phyloP scores from a whole-genome alignment of 2,113 vertebrate species.

The Poeciliopsis turrubarensis region DNA sequence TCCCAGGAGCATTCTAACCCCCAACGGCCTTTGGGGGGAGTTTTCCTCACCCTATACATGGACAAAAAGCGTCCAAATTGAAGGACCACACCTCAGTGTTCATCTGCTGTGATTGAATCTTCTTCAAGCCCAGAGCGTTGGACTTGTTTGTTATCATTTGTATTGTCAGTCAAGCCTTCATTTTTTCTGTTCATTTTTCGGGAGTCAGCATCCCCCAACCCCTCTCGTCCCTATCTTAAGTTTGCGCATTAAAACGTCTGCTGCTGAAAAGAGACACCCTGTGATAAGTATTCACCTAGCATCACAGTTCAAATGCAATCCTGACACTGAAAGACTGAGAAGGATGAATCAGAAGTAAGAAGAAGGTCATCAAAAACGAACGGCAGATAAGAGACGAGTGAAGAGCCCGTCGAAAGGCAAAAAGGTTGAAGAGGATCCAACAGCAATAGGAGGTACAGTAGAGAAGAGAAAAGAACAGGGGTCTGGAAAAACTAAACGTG shows the following conservation, averaged over 20 bases:
- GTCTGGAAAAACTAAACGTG: slow-evolving; percentile 1
- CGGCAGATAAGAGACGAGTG: slow-evolving; percentile 12
- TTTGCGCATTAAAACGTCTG: slow-evolving; percentile 55
- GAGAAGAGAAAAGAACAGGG: background rate
- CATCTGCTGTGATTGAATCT: slow-evolving; percentile 54
- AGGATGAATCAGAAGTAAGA: slow-evolving; percentile 1
- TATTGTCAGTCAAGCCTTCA: slow-evolving; percentile 65
- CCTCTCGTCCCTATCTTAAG: background rate
- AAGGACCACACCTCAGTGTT: slow-evolving; percentile 46
- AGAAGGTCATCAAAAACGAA: slow-evolving; percentile 34
- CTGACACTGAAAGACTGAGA: slow-evolving; percentile 15
- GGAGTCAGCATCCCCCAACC: background rate
- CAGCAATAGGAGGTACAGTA: background rate
- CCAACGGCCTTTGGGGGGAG: background rate
- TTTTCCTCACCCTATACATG: background rate
- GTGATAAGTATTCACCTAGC: slow-evolving; percentile 53
- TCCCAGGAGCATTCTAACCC: background rate
- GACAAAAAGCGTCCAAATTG: background rate
- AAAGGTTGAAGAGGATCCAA: background rate
- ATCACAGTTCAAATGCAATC: background rate
- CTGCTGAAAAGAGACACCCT: slow-evolving; percentile 30
- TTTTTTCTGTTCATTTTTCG: slow-evolving; percentile 54
- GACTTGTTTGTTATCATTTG: slow-evolving; percentile 67
- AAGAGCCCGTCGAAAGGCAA: background rate
- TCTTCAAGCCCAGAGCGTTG: slow-evolving; percentile 28